Evolutionary conservation across 2,113 vertebrate species (phyloP).

Genomic region (Corynorhinus townsendii): DNA sequence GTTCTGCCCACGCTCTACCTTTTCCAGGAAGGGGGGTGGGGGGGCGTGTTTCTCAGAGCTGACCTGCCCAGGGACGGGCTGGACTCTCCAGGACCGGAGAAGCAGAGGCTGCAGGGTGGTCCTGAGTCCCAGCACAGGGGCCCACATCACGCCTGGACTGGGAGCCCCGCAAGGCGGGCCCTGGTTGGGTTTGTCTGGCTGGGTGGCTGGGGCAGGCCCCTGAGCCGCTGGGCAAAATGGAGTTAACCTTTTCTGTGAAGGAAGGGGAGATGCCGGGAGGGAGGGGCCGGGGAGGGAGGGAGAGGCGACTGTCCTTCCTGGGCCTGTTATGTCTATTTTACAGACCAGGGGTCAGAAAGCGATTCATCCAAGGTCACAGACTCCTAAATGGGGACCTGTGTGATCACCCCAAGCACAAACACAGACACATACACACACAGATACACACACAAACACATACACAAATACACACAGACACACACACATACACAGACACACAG

Average conservation of each 20-base stretch:
- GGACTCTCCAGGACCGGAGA: background rate
- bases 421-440: fast-evolving
- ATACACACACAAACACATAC: fast-evolving
- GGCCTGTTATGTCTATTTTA: background rate
- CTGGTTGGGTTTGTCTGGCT: background rate
- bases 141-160: fast-evolving
- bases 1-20: background rate
- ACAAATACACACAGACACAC: background rate
- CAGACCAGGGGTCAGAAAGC: background rate
- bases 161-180: fast-evolving
- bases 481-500: fast-evolving
- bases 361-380: background rate
- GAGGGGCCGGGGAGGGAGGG: background rate
- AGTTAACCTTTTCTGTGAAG: too few species aligned
- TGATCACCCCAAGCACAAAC: background rate
- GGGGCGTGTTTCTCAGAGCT: fast-evolving
- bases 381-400: background rate
- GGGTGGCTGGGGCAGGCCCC: background rate
- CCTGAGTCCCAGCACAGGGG: fast-evolving
- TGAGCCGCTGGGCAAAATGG: background rate
- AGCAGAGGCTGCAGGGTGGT: background rate
- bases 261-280: background rate
- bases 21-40: background rate
- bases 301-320: fast-evolving
- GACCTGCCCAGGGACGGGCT: background rate